Conservation (phyloP, 2,113 vertebrate species). For the Halcyon senegalensis region DNA sequence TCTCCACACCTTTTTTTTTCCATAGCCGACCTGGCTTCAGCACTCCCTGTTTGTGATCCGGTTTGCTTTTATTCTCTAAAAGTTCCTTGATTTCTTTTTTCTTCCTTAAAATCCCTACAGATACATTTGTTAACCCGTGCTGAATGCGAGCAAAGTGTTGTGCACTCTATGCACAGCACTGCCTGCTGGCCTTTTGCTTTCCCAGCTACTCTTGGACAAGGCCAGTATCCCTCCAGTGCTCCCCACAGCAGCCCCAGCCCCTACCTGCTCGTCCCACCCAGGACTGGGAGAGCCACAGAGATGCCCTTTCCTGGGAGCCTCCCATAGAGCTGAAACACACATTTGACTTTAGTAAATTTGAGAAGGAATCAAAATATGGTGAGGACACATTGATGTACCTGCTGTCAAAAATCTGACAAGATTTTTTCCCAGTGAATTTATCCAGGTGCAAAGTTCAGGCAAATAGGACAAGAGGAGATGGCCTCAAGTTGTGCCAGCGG, state of each 20-base stretch:
- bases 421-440: background rate
- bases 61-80: too few species aligned
- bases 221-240: too few species aligned
- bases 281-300: rapidly evolving
- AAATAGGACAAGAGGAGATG: background rate
- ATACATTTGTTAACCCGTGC: rapidly evolving
- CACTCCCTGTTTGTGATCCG: too few species aligned
- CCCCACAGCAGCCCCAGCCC: background rate
- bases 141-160: background rate
- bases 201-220: rapidly evolving
- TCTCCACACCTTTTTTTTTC: constrained; percentile 50
- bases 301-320: background rate
- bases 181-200: background rate
- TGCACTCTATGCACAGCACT: rapidly evolving
- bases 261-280: background rate
- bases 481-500: too few species aligned
- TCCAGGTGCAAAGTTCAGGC: background rate
- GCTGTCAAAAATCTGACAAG: background rate
- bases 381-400: background rate
- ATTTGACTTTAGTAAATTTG: background rate
- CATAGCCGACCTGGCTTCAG: too few species aligned
- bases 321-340: rapidly evolving
- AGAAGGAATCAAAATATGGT: background rate
- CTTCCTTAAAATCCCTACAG: background rate
- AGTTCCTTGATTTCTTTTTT: background rate